Evolutionary conservation across 2,113 vertebrate genomes (phyloP), one percentile per base, ranked within the genome.

Genomic region (Ammodytes dubius): DNA sequence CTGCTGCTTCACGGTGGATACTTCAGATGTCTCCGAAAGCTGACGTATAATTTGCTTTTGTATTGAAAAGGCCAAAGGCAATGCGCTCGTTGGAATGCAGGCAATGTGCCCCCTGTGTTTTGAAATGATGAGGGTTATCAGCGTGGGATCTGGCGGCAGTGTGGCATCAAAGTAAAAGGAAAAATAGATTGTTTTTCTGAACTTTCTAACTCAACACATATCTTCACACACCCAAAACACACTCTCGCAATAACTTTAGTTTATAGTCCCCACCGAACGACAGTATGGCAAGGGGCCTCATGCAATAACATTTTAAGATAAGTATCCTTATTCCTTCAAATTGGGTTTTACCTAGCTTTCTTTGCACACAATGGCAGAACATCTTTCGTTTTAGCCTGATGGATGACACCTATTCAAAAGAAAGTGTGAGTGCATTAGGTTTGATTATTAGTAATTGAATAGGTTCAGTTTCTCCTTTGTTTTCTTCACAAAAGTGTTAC

Each of bases 81-180:
- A 65, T 60, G 11, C 54, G 73, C 67, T 72, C 78, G 53, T 72
- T 86, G 45, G 54, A 37, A 76, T 70, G 49, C 74, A 61, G 73
- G 27, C 40, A n/a, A 35, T 8, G 7, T 77, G 14, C 27, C 14
- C 27, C 14, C 35, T 59, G 40, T 68, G 19, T 60, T 39, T 58
- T 77, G 59, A 81, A 78, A 68, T 79, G 82, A 85, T 77, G 56
- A 67, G 67, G 59, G 37, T 60, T 65, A 72, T 74, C 74, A 73
- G 69, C 67, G 43, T 19, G 61, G 63, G 58, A 82, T 73, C 59
- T 37, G 67, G 78, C 57, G 65, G 27, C 13, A 49, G 11, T 27
- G 53, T 40, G 6, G 27, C 56, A 49, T 71, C 37, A 70, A 75
- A 0, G 4, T 45, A 11, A 45, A 17, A 61, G 39, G 8, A 67